phyloP scores from a whole-genome alignment of 2,888 invertebrate genomes.

The Ypsolopha scabrella region DNA sequence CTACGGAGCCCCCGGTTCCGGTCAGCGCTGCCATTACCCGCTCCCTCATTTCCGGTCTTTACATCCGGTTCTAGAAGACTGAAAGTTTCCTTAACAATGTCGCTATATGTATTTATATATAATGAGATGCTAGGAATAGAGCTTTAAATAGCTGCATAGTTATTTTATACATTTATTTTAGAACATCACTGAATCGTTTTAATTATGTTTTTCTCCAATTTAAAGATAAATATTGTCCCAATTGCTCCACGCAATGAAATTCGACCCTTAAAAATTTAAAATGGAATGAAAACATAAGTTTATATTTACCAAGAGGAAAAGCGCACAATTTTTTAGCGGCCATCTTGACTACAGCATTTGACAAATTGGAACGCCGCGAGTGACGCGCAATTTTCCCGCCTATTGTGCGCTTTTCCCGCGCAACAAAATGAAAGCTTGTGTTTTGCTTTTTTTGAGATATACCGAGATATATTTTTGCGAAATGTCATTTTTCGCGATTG shows the following conservation, averaged over 20 bases:
- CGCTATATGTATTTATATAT: too few relatives aligned
- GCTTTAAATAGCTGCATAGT: too few relatives aligned
- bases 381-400: constrained; percentile 70
- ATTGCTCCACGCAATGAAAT: too few relatives aligned
- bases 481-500: constrained; percentile 21
- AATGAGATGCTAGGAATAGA: too few relatives aligned
- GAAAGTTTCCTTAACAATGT: constrained; percentile 1
- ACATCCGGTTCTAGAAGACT: constrained; percentile 15
- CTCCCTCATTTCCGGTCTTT: constrained; percentile 37
- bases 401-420: constrained; percentile 64
- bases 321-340: constrained; percentile 49
- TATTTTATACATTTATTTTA: too few relatives aligned
- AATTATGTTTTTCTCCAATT: too few relatives aligned
- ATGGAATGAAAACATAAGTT: constrained; percentile 50
- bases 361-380: constrained; percentile 67
- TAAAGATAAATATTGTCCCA: too few relatives aligned
- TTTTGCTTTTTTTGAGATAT: constrained; percentile 36
- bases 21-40: constrained; percentile 33
- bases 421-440: constrained; percentile 67
- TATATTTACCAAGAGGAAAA: constrained; percentile 62
- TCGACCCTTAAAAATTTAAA: neutral
- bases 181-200: too few relatives aligned
- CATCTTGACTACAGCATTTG: constrained; percentile 55
- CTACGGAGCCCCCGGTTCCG: constrained; percentile 39
- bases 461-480: constrained; percentile 31